These are phyloP conservation scores for Ophion costatus DNA, from an alignment of 2,888 invertebrate species.

Conservation along the genomic window DNA sequence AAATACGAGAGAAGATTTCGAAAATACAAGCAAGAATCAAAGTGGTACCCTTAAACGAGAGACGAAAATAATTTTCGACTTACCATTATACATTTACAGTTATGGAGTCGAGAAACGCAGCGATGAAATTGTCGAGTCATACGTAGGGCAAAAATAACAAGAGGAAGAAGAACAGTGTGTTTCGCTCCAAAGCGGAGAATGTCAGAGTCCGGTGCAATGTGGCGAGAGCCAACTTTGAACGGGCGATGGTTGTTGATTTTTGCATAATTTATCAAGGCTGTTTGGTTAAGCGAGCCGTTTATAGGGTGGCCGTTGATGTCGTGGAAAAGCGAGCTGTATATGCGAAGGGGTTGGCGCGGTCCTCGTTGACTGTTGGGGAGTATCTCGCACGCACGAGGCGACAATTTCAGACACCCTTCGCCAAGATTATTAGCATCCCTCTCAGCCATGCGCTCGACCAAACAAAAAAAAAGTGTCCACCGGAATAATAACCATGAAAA, in stretches of 20 bases:
- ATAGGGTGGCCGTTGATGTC: conserved; percentile 68
- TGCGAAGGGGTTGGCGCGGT: conserved; percentile 55
- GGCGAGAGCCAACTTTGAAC: conserved; percentile 19
- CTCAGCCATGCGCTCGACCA: conserved; percentile 74
- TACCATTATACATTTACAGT: too few species aligned
- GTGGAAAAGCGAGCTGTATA: conserved; percentile 25
- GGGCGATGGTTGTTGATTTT: conserved; percentile 80
- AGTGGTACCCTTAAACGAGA: too few species aligned
- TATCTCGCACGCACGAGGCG: conserved; percentile 75
- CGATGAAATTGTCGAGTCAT: background rate
- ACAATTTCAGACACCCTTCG: conserved; percentile 80
- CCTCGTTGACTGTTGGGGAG: conserved; percentile 67
- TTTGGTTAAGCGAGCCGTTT: conserved; percentile 80
- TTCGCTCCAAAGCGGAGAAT: conserved; percentile 13
- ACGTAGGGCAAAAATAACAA: background rate
- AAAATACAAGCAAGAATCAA: too few species aligned
- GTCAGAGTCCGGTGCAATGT: conserved; percentile 45
- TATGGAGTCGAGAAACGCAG: background rate
- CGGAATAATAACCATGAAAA: conserved; percentile 27
- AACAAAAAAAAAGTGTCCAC: conserved; percentile 26
- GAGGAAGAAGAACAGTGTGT: background rate
- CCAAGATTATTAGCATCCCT: conserved; percentile 81
- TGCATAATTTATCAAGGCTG: conserved; percentile 83
- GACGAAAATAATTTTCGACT: too few species aligned
- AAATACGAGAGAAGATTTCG: too few species aligned